Evolutionary conservation across 2,113 vertebrate species (phyloP), one percentile per base, ranked within the genome.

Genomic region (Megaptera novaeangliae): DNA sequence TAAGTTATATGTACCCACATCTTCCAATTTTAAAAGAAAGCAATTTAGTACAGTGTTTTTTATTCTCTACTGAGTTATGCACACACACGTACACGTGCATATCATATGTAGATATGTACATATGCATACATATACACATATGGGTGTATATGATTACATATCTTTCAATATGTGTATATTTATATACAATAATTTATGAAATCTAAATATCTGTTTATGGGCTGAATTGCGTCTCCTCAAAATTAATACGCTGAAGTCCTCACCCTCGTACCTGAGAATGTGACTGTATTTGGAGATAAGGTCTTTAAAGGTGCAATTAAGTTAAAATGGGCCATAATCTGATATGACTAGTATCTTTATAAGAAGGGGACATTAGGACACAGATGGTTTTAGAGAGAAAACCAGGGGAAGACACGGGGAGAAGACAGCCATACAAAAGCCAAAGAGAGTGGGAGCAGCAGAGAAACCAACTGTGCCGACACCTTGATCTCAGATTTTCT

Each of bases 21-120:
- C 7, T 55, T 46, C 34, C 11, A 34, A 57, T 81, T 49, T 91
- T 93, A 63, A 95, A 71, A 72, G n/a, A 88, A 85, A 87, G 39
- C 2, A 66, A 68, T 29, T 78, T 64, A 49, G 9, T 15, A 63
- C 25, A n/a, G 1, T 89, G 25, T 29, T 74, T 80, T 69, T 46
- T 34, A 20, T 72, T 69, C 57, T 88, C 9, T 21, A 59, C 59
- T 27, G 84, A 75, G 20, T 55, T 74, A 31, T 21, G 46, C 1
- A 64, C 1, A 69, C 34, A 63, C 4, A 61, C 12, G 46, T 2
- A 55, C 34, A 72, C 2, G 3, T n/a, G 52, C 15, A 46, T 13
- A 49, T 27, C 11, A 59, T 15, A 69, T 23, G 21, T 36, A 34
- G 13, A 21, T 29, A 59, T 57, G 15, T 64, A 64, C 13, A 64